These are phyloP conservation scores for Xestia ashworthii DNA, from an alignment of 2,888 invertebrate species.

Conservation along the genomic window DNA sequence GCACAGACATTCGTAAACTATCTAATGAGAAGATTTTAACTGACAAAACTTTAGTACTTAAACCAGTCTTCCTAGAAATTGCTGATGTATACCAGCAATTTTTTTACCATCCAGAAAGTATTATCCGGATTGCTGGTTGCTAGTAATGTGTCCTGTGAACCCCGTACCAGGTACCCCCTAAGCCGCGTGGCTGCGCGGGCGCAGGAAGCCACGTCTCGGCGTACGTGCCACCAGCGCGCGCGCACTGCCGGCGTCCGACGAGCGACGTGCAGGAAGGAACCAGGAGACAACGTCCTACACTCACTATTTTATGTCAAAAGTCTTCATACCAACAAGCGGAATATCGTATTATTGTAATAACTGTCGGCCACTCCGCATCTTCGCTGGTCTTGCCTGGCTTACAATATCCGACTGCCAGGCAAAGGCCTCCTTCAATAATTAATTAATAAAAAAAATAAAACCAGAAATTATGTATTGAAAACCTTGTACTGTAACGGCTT, in stretches of 20 bases:
- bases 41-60: not conserved
- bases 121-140: not conserved
- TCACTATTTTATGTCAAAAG: constrained; percentile 2
- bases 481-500: not conserved
- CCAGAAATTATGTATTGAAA: not conserved
- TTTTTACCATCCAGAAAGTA: no score
- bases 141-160: constrained; percentile 18
- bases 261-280: constrained; percentile 61
- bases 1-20: not conserved
- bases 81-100: not conserved
- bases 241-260: not conserved
- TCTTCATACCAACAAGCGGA: not conserved
- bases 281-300: constrained; percentile 17
- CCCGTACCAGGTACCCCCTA: constrained; percentile 2
- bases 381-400: not conserved
- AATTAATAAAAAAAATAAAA: no score
- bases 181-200: constrained; percentile 12
- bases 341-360: not conserved
- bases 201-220: constrained; percentile 68
- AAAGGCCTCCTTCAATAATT: not conserved
- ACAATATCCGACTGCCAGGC: no score
- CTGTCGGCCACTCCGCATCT: not conserved
- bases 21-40: not conserved
- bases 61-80: not conserved
- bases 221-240: constrained; percentile 56